A percentile compares a stretch with the other conserved stretches of the same genome.
phyloP scores from a whole-genome alignment of 2,888 invertebrate genomes.

The Pterostichus niger region DNA sequence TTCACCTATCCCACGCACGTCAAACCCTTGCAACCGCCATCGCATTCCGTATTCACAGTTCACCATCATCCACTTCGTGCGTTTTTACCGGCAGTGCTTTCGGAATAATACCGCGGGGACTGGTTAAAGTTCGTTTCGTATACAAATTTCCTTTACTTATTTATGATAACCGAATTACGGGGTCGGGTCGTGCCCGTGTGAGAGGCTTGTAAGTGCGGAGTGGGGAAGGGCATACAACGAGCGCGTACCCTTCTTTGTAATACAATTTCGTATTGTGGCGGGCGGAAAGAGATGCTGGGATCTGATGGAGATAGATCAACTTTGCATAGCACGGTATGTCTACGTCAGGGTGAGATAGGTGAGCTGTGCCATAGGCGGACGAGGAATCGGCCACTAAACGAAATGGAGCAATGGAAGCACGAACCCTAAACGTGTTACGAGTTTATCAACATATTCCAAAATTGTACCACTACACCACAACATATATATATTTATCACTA shows the following conservation, averaged over 20 bases:
- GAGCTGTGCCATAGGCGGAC: neutral
- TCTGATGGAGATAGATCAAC: slow-evolving; percentile 54
- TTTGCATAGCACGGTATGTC: slow-evolving; percentile 13
- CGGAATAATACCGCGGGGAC: slow-evolving; percentile 62
- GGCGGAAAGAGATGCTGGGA: slow-evolving; percentile 15
- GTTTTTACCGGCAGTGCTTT: slow-evolving; percentile 48
- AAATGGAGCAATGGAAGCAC: no score
- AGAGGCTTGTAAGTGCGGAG: slow-evolving; percentile 11
- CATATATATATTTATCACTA: no score
- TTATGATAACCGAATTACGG: slow-evolving; percentile 65
- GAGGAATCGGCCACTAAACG: no score
- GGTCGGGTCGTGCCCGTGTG: slow-evolving; percentile 31
- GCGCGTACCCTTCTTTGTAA: slow-evolving; percentile 64
- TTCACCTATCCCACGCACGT: slow-evolving; percentile 28
- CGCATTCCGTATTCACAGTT: slow-evolving; percentile 42
- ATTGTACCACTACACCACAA: no score
- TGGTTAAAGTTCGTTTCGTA: slow-evolving; percentile 63
- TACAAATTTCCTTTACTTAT: slow-evolving; percentile 66
- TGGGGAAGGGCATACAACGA: slow-evolving; percentile 29
- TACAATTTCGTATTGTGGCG: slow-evolving; percentile 63
- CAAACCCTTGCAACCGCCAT: neutral
- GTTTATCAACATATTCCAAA: no score
- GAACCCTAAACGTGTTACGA: no score
- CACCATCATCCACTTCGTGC: slow-evolving; percentile 18
- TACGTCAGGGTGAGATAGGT: slow-evolving; percentile 19